These are phyloP conservation scores for Anguilla anguilla DNA, from an alignment of 2,797 vertebrate genomes.

Conservation along the genomic window DNA sequence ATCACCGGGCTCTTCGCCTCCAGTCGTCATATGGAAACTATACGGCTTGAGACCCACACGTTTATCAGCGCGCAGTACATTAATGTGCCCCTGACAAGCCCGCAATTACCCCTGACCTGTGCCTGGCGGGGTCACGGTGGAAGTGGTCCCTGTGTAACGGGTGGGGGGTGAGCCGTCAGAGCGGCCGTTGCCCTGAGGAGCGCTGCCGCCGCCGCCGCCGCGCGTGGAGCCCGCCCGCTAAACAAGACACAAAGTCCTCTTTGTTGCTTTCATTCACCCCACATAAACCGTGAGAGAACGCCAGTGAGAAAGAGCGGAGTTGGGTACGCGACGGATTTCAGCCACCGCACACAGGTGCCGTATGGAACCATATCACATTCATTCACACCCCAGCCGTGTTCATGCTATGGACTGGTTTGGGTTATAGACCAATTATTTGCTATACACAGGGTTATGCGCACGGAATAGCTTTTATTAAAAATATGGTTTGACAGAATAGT, in stretches of 20 bases:
- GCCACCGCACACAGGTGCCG: too few species aligned
- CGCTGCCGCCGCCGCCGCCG: neutral
- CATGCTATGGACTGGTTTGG: neutral
- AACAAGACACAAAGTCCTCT: neutral
- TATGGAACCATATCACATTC: too few species aligned
- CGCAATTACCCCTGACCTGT: constrained; percentile 71
- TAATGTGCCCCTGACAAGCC: constrained; percentile 66
- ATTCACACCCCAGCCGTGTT: neutral
- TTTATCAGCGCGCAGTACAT: constrained; percentile 71
- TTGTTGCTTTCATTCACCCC: neutral
- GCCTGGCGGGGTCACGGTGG: constrained; percentile 56
- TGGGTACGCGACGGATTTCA: too few species aligned
- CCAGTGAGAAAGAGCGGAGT: neutral
- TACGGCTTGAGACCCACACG: constrained; percentile 42
- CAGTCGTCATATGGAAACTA: constrained; percentile 10
- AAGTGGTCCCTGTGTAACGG: constrained; percentile 64
- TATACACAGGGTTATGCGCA: neutral
- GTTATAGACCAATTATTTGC: neutral
- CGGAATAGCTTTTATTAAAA: neutral
- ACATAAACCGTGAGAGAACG: neutral
- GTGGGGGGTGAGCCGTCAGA: constrained; percentile 16
- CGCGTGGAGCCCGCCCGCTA: neutral
- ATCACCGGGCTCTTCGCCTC: neutral
- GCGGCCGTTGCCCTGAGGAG: neutral
- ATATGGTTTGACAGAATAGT: neutral